Base-by-base conservation (phyloP, 2,113 vertebrate genomes). In the Embiotoca jacksoni region DNA sequence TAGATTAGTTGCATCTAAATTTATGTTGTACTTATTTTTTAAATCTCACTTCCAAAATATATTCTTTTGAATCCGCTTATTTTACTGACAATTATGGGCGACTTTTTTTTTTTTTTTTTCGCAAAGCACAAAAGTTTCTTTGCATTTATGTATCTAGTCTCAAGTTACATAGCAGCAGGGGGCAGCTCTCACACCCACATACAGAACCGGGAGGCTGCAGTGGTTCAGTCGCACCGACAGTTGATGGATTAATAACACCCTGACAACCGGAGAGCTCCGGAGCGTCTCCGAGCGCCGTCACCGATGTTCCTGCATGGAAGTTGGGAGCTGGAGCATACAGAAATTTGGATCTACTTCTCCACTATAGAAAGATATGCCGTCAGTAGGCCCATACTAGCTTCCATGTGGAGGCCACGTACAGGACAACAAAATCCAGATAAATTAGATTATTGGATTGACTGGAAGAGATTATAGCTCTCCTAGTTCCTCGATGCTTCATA, bases 371-470 rank as follows among this genome's bases (percentile, higher is more conserved):
- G 41, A 63, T 3, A 1, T 11, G 52, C 54, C n/a, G 76, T 11
- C 46, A 57, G 41, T 32, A 4, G 79, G 15, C 44, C 44, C 36
- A 37, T 2, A 35, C 53, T 56, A 67, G 30, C 77, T 69, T 58
- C 78, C 76, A 63, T 81, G 84, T 68, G 83, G 49, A 85, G 73
- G 63, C 74, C 46, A 31, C 70, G 16, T 49, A 33, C 49, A 62
- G 77, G 74, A 68, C 87, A 73, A 67, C 84, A 72, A 80, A 89
- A 88, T 87, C 82, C 87, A 84, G 81, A 88, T 91, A 91, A 89
- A 94, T 91, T 81, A 91, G 82, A 93, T 93, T 93, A 94, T 91
- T 94, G 94, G 94, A 95, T 94, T 95, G 93, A 14, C 89, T 76
- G 82, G 81, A 49, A 81, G 90, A 93, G 94, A 93, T 94, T 94